Base-by-base conservation (phyloP, 1,140 invertebrate genomes). In the Zaprionus kolodkinae region DNA sequence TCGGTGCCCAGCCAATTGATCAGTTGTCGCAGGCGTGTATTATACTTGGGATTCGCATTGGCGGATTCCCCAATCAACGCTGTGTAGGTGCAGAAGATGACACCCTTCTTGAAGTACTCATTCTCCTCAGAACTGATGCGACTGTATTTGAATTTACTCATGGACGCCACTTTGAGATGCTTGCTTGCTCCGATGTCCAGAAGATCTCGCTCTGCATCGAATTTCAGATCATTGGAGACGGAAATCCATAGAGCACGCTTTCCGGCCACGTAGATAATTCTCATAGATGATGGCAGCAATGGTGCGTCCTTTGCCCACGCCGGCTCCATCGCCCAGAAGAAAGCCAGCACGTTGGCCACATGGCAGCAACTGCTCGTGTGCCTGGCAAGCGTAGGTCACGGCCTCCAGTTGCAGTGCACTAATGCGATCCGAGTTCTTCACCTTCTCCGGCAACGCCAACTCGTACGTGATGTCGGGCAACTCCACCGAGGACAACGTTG, bases 241-340 rank as follows among this genome's bases (percentile, higher is more conserved):
- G 98, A 99, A 7, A 99, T 95, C 99, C 99, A 99, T 63, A 99
- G 95, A 1, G 99, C 96, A 76, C 97, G 95, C 93, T 98, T 99
- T 99, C 38, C 98, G 93, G 0, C 98, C 97, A 75, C 96, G 96
- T 52, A 99, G 81, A 91, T 97, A 99, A 93, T 99, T 99, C 93
- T 99, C 99, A 93, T 95, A 99, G 76, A 99, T 99, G 25, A 99
- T 97, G 25, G 98, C 98, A 1, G 98, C 99, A 78, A 99, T 98
- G 3, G 99, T 99, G 70, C 99, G 94, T 33, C 99, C 99, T 94
- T 99, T 99, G 27, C 99, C 99, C 25, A 99, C 99, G 90, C 99
- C 99, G 74, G 99, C 99, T 72, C 99, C 99, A 93, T 99, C 99
- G 95, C 96, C 97, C 67, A 99, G 97, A 1, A 99, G 94, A 94